These are phyloP conservation scores for Hippocampus barbouri DNA, from an alignment of 2,113 vertebrate genomes.

Conservation along the genomic window DNA sequence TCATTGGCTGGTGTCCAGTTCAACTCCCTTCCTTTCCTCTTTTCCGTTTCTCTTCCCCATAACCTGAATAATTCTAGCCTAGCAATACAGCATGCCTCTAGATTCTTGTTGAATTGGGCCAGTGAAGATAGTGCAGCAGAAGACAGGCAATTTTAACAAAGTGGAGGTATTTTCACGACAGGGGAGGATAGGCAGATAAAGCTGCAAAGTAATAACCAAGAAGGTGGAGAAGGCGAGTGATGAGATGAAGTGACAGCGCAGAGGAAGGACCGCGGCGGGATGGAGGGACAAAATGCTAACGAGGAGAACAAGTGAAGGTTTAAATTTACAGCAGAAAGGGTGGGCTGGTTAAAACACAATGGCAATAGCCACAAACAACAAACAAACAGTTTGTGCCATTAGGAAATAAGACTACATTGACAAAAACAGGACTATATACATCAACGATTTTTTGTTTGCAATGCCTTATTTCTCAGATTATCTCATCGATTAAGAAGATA, in stretches of 20 bases:
- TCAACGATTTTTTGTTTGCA: not conserved
- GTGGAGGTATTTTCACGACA: not conserved
- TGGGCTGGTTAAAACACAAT: not conserved
- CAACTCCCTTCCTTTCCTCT: slow-evolving; percentile 6
- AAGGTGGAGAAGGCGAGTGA: slow-evolving; percentile 22
- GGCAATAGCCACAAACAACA: slow-evolving; percentile 6
- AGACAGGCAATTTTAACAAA: slow-evolving; percentile 11
- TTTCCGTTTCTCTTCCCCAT: slow-evolving; percentile 14
- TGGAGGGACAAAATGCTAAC: slow-evolving; percentile 24
- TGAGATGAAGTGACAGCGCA: slow-evolving; percentile 32
- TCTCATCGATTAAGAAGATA: not conserved
- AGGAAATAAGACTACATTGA: slow-evolving; percentile 2
- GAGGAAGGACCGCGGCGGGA: not conserved
- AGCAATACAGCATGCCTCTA: slow-evolving; percentile 1
- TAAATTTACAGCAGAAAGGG: slow-evolving; percentile 7
- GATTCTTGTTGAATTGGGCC: slow-evolving; percentile 10
- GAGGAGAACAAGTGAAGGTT: slow-evolving; percentile 13
- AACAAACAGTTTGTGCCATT: slow-evolving; percentile 11
- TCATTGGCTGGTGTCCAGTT: slow-evolving; percentile 30
- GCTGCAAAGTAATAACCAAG: slow-evolving; percentile 3
- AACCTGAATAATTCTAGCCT: slow-evolving; percentile 18
- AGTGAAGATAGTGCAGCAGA: slow-evolving; percentile 13
- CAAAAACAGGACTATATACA: not conserved
- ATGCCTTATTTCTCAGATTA: not conserved
- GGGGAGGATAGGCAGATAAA: not conserved